Conservation (phyloP, 1,140 invertebrate species). For the Chironomus striatipennis region DNA sequence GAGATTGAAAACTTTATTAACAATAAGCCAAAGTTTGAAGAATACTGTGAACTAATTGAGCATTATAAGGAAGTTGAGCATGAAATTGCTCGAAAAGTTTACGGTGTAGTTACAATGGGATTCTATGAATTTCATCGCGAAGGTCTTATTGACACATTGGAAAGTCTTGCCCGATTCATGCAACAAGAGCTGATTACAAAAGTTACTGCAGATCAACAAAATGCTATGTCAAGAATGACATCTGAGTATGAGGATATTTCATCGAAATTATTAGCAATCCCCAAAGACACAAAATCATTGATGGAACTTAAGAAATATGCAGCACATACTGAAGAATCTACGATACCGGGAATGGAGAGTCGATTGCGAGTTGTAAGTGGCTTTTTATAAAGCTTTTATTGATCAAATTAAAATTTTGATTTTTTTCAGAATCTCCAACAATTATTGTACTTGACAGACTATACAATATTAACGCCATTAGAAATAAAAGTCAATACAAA, state of each 20-base stretch:
- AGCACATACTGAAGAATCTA: slow-evolving; percentile 56
- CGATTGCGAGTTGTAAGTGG: slow-evolving; percentile 54
- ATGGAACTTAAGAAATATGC: slow-evolving; percentile 76
- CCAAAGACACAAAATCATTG: slow-evolving; percentile 72
- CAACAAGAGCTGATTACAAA: slow-evolving; percentile 59
- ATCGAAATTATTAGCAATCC: slow-evolving; percentile 66
- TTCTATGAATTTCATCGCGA: slow-evolving; percentile 79
- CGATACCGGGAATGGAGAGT: slow-evolving; percentile 65
- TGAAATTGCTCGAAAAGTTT: slow-evolving; percentile 53
- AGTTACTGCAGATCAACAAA: slow-evolving; percentile 74
- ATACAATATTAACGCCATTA: slow-evolving; percentile 62
- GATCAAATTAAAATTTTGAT: slow-evolving; percentile 17
- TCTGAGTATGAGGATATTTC: slow-evolving; percentile 78
- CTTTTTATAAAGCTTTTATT: slow-evolving; percentile 55
- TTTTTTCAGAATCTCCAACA: slow-evolving; percentile 34
- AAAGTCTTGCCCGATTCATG: slow-evolving; percentile 56
- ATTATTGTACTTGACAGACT: slow-evolving; percentile 56
- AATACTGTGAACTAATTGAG: slow-evolving; percentile 54
- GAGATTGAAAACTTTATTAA: slow-evolving; percentile 60
- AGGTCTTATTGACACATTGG: slow-evolving; percentile 66
- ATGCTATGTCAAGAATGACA: slow-evolving; percentile 57
- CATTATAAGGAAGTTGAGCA: slow-evolving; percentile 55
- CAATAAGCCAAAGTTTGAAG: slow-evolving; percentile 55
- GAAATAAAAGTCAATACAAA: slow-evolving; percentile 82
- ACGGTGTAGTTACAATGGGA: slow-evolving; percentile 62